These are phyloP conservation scores for Rhinoderma darwinii DNA, from an alignment of 2,113 vertebrate species.

Conservation along the genomic window DNA sequence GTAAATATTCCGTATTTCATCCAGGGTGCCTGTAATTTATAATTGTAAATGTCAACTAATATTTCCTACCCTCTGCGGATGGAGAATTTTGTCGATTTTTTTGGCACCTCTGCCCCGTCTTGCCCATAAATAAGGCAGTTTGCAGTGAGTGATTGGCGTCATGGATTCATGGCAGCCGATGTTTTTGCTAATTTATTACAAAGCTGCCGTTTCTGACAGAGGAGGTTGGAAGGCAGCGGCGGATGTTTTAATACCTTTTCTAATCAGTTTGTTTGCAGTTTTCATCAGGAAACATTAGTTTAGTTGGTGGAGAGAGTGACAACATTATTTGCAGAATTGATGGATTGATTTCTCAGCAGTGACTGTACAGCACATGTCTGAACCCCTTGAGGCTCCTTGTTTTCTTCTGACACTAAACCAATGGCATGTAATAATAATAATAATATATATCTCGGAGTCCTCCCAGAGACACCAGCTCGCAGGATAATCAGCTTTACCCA, in stretches of 20 bases:
- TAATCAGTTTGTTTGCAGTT: constrained; percentile 14
- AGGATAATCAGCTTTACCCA: constrained; percentile 14
- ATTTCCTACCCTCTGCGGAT: neutral
- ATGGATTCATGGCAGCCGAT: neutral
- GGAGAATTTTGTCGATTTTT: neutral
- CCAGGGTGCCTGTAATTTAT: neutral
- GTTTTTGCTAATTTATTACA: neutral
- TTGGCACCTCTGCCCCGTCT: neutral
- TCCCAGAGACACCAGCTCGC: neutral
- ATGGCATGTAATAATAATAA: constrained; percentile 33
- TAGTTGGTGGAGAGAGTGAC: constrained; percentile 16
- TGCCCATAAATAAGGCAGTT: neutral
- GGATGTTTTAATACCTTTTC: neutral
- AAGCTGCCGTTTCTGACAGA: neutral
- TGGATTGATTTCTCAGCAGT: constrained; percentile 6
- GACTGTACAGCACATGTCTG: neutral
- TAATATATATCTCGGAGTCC: constrained; percentile 6
- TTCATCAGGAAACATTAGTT: constrained; percentile 23
- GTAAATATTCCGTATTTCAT: neutral
- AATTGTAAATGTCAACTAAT: constrained; percentile 7
- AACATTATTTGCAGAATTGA: constrained; percentile 37
- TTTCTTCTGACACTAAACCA: neutral
- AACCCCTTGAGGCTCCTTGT: neutral
- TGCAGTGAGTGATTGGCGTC: constrained; percentile 11
- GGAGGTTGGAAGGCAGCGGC: neutral